Evolutionary conservation across 2,113 vertebrate genomes (phyloP), one percentile per base, ranked within the genome.

Genomic region (Alectura lathami): DNA sequence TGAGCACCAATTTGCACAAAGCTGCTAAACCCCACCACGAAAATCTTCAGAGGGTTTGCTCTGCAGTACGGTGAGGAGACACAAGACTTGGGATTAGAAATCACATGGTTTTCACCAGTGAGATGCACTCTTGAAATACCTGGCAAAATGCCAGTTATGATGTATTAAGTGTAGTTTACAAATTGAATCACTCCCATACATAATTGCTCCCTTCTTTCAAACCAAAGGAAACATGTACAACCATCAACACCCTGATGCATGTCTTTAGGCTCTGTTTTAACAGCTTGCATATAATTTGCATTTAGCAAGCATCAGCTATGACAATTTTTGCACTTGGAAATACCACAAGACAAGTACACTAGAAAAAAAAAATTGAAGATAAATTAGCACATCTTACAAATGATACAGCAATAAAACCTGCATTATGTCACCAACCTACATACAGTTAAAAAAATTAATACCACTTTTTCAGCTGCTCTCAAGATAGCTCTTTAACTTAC

Each of bases 191-290:
- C 81, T 91, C 94, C 42, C 40, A 11, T 24, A 68, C 68, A 76
- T 90, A 96, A 97, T 94, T 94, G 90, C 75, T 95, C 68, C 89
- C 68, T 96, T 89, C 91, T 87, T 96, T 57, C 88, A 91, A 74
- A 93, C 83, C 83, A 91, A 80, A 92, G 0, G 7, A 91, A 96
- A 77, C 68, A 20, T 21, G 50, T 36, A 53, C 77, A 89, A 32
- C 91, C 85, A 83, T 79, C 89, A 86, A 54, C 82, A 32, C 69
- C 79, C 90, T 67, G 91, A 63, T 88, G 69, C 10, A 17, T 88
- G 91, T 93, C 96, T 95, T 56, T 42, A 24, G 97, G 93, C 95
- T 89, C 88, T 66, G 45, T 27, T 86, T 34, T 53, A 84, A 77
- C 86, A 94, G 68, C 68, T 74, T 66, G 20, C 42, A 17, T 51